These are phyloP conservation scores for Hyperoplus immaculatus DNA, from an alignment of 2,797 vertebrate species.

Conservation along the genomic window DNA sequence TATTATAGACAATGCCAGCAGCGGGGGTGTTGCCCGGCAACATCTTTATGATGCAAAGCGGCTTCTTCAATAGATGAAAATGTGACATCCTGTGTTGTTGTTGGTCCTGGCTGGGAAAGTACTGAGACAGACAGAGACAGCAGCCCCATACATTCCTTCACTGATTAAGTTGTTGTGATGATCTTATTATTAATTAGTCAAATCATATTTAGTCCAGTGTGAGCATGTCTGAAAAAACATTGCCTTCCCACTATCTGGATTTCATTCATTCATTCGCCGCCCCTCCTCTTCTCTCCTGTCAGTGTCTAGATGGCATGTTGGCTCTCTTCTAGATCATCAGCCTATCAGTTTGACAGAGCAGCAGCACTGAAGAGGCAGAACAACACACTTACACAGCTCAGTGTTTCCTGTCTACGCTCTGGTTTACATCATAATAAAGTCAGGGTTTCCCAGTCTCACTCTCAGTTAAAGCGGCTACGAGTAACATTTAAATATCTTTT, in stretches of 20 bases:
- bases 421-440: not conserved
- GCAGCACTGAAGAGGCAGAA: constrained; percentile 37
- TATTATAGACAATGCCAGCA: constrained; percentile 77
- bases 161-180: constrained; percentile 70
- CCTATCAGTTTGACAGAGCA: constrained; percentile 61
- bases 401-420: constrained; percentile 35
- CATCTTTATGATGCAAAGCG: constrained; percentile 88
- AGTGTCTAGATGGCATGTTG: constrained; percentile 56
- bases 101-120: constrained; percentile 68
- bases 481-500: too few species aligned
- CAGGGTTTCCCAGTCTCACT: not conserved
- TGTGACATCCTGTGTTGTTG: constrained; percentile 78
- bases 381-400: constrained; percentile 39
- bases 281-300: constrained; percentile 34
- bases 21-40: constrained; percentile 81
- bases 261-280: constrained; percentile 28
- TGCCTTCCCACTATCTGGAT: constrained; percentile 22
- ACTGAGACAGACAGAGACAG: constrained; percentile 48
- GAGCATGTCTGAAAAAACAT: constrained; percentile 60
- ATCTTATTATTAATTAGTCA: constrained; percentile 51
- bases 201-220: constrained; percentile 67
- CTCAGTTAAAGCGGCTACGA: too few species aligned
- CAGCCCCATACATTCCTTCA: constrained; percentile 65
- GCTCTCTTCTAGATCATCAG: constrained; percentile 66
- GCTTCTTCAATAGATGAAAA: constrained; percentile 81